Conservation (phyloP, 2,113 vertebrate genomes). For the Myxocyprinus asiaticus region DNA sequence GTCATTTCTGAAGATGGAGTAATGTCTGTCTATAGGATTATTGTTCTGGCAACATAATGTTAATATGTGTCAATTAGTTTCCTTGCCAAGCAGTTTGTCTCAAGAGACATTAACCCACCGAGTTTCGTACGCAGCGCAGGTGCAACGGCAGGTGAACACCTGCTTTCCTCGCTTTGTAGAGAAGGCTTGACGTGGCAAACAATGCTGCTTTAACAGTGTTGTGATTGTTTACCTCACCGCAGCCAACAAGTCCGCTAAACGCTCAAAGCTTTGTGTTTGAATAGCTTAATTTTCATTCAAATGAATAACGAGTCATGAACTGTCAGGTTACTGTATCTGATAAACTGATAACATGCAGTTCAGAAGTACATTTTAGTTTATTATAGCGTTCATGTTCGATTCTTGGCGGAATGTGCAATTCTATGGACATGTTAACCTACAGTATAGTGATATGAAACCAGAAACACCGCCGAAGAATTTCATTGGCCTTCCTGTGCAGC, state of each 20-base stretch:
- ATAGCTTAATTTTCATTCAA: constrained; percentile 8
- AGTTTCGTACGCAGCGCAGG: constrained; percentile 23
- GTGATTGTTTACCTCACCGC: not conserved
- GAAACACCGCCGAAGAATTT: constrained; percentile 38
- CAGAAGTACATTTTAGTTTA: not conserved
- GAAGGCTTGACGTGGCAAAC: constrained; percentile 4
- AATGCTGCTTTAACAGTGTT: not conserved
- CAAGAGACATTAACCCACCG: not conserved
- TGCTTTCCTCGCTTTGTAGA: constrained; percentile 18
- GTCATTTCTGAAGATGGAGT: not conserved
- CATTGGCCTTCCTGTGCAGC: not conserved
- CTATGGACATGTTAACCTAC: too few relatives aligned
- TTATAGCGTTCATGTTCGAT: not conserved
- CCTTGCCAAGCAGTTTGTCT: not conserved
- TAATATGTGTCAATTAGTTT: constrained; percentile 13
- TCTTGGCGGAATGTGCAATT: not conserved
- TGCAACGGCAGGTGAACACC: constrained; percentile 33
- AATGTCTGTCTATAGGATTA: constrained; percentile 28
- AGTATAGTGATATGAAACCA: constrained; percentile 28
- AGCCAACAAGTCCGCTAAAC: not conserved
- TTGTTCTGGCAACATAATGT: not conserved
- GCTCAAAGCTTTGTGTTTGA: not conserved
- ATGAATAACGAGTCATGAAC: not conserved
- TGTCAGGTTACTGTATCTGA: not conserved
- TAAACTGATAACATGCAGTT: not conserved